These are phyloP conservation scores for Lottia gigantea DNA, from an alignment of 2,888 invertebrate species.

Conservation along the genomic window DNA sequence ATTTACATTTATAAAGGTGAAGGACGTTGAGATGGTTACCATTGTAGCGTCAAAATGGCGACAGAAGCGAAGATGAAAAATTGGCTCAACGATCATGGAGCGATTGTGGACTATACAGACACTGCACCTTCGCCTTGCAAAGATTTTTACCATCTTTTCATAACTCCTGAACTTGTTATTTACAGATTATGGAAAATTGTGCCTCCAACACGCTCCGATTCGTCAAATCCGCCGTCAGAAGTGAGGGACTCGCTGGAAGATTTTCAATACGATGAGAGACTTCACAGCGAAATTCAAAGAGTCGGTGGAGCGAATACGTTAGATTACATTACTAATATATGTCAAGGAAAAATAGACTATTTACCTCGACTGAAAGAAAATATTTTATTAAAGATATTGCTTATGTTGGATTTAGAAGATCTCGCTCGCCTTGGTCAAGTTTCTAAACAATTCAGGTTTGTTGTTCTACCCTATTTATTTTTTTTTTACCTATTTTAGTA, in stretches of 20 bases:
- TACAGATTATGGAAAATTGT: slow-evolving; percentile 64
- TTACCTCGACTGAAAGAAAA: slow-evolving; percentile 52
- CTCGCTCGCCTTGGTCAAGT: slow-evolving; percentile 54
- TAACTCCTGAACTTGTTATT: slow-evolving; percentile 51
- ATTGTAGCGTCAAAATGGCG: slow-evolving; percentile 45
- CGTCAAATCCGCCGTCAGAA: slow-evolving; percentile 48
- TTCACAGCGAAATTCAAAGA: slow-evolving; percentile 60
- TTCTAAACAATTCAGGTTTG: slow-evolving; percentile 56
- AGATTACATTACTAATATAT: slow-evolving; percentile 50
- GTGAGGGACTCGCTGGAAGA: slow-evolving; percentile 52
- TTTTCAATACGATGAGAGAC: slow-evolving; percentile 58
- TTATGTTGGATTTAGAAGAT: slow-evolving; percentile 61
- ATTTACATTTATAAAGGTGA: slow-evolving; percentile 17
- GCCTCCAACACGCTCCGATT: slow-evolving; percentile 56
- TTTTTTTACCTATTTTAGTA: no score
- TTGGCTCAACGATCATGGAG: slow-evolving; percentile 44
- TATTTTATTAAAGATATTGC: slow-evolving; percentile 51
- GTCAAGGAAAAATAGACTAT: slow-evolving; percentile 59
- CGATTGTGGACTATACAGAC: slow-evolving; percentile 45
- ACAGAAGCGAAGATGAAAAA: slow-evolving; percentile 41
- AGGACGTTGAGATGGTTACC: slow-evolving; percentile 33
- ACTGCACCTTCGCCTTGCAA: slow-evolving; percentile 55
- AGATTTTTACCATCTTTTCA: slow-evolving; percentile 60
- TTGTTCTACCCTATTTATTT: slow-evolving; percentile 22
- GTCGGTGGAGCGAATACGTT: slow-evolving; percentile 53